These are phyloP conservation scores for Oreochromis mossambicus DNA, from an alignment of 2,797 vertebrate genomes.

Conservation along the genomic window DNA sequence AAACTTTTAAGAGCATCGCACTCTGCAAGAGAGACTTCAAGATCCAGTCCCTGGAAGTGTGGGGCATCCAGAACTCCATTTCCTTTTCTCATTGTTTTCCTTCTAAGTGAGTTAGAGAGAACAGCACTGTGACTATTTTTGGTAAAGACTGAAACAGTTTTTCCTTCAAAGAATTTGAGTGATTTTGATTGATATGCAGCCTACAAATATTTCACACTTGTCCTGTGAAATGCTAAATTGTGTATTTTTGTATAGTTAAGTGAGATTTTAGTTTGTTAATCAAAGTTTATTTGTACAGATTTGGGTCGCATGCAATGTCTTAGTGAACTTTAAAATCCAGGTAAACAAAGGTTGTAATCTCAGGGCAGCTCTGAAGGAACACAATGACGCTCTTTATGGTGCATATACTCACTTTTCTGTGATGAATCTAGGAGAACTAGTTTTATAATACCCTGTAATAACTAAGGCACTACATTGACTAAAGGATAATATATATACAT, in stretches of 20 bases:
- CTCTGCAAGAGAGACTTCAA: slow-evolving; percentile 82
- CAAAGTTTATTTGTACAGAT: slow-evolving; percentile 11
- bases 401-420: neutral
- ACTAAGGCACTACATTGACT: neutral
- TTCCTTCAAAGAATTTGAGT: neutral
- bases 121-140: neutral
- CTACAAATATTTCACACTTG: slow-evolving; percentile 14
- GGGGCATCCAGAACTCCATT: slow-evolving; percentile 81
- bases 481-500: neutral
- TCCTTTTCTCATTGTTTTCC: slow-evolving; percentile 33
- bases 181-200: neutral
- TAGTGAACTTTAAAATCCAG: neutral
- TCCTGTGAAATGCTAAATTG: neutral
- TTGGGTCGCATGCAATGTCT: too few species aligned
- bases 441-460: neutral
- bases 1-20: slow-evolving; percentile 82
- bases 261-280: neutral
- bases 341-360: neutral
- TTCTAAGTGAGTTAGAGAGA: neutral
- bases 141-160: neutral
- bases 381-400: neutral
- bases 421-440: neutral
- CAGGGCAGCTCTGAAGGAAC: neutral
- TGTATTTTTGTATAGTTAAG: neutral
- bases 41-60: slow-evolving; percentile 84